These are phyloP conservation scores for Tachina lurida DNA, from an alignment of 2,888 invertebrate species.

Conservation along the genomic window DNA sequence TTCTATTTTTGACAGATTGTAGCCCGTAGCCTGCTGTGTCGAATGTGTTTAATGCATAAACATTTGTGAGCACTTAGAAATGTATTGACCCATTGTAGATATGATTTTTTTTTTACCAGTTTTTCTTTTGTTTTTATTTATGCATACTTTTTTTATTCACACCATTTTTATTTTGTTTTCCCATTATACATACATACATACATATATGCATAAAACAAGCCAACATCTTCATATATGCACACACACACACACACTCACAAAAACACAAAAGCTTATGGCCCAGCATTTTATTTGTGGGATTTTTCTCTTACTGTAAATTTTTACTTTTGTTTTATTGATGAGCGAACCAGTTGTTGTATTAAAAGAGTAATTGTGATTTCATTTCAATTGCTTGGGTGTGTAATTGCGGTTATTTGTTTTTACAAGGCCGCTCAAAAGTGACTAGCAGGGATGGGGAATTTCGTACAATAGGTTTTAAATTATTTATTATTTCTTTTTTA, in stretches of 20 bases:
- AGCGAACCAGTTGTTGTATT: background rate
- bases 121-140: constrained; percentile 21
- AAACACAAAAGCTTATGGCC: background rate
- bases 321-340: background rate
- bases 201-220: background rate
- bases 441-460: background rate
- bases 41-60: too few species aligned
- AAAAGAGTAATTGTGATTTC: constrained; percentile 3
- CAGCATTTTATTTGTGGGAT: background rate
- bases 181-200: too few species aligned
- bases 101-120: constrained; percentile 23
- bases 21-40: too few species aligned
- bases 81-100: constrained; percentile 55
- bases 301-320: background rate
- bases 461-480: background rate
- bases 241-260: background rate
- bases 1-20: too few species aligned
- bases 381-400: background rate
- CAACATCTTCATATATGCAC: background rate
- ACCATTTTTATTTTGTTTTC: constrained; percentile 14
- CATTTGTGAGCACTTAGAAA: constrained; percentile 44
- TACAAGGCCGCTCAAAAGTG: constrained; percentile 56
- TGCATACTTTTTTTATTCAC: constrained; percentile 11
- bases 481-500: background rate
- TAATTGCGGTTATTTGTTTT: background rate